Percentiles rank a stretch among this genome's conserved stretches.
phyloP scores from a whole-genome alignment of 1,140 invertebrate species.

The Stegodyphus mimosarum region DNA sequence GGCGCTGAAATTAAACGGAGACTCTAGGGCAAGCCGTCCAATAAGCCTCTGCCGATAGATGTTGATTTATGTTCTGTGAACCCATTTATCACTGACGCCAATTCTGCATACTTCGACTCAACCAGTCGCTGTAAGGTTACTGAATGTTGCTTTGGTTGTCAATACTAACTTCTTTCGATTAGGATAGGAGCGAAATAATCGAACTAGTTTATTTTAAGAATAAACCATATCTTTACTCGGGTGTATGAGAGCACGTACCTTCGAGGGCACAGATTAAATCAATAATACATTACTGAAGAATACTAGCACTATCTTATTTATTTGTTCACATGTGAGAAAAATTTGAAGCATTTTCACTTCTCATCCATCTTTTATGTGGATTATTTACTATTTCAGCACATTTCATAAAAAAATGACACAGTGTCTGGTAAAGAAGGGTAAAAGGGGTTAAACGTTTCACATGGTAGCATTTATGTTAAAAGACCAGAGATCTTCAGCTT shows the following conservation, averaged over 20 bases:
- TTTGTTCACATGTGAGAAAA: background rate
- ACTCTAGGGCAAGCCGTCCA: slow-evolving; percentile 25
- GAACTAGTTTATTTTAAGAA: too few relatives aligned
- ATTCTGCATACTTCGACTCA: slow-evolving; percentile 32
- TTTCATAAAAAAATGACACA: too few relatives aligned
- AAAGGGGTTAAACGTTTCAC: too few relatives aligned
- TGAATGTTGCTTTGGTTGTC: background rate
- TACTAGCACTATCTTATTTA: background rate
- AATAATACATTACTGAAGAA: background rate
- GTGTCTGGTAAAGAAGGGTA: too few relatives aligned
- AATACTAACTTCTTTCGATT: background rate
- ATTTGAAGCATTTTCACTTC: background rate
- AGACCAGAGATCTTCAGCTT: too few relatives aligned
- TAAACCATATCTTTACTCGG: too few relatives aligned
- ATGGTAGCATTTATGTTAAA: too few relatives aligned
- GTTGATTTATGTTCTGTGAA: slow-evolving; percentile 41
- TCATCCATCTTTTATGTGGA: background rate
- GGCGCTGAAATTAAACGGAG: slow-evolving; percentile 26
- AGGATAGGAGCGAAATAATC: too few relatives aligned
- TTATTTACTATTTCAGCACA: too few relatives aligned
- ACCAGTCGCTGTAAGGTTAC: background rate
- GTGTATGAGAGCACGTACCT: too few relatives aligned
- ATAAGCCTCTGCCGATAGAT: slow-evolving; percentile 34
- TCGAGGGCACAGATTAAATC: too few relatives aligned
- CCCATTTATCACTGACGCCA: slow-evolving; percentile 18